Conservation (phyloP, 1,140 invertebrate genomes). For the Drusus annulatus region DNA sequence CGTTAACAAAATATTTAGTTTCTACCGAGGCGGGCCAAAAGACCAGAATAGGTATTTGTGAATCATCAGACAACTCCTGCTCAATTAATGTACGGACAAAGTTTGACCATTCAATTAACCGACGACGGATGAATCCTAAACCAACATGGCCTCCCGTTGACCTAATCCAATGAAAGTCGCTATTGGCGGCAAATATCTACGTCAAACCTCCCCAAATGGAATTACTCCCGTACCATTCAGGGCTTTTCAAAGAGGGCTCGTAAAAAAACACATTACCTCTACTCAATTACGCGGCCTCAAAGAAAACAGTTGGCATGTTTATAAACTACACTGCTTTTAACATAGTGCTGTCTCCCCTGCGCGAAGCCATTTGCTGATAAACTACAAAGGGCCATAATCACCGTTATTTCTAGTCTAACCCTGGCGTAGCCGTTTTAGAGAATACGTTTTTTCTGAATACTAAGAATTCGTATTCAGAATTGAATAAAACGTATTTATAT, state of each 20-base stretch:
- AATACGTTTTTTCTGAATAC: no score
- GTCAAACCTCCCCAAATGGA: slow-evolving; percentile 18
- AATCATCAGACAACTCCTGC: slow-evolving; percentile 13
- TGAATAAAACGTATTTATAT: no score
- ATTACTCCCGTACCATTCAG: slow-evolving; percentile 9
- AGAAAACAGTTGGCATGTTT: slow-evolving; percentile 9
- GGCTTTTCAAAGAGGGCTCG: background rate
- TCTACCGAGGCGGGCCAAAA: no score
- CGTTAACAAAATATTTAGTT: background rate
- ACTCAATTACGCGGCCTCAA: slow-evolving; percentile 14
- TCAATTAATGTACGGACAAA: slow-evolving; percentile 39
- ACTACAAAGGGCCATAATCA: no score
- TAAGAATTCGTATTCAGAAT: no score
- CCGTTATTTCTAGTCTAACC: no score
- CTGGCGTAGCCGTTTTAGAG: no score
- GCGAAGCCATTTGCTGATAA: no score
- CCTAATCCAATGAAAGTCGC: slow-evolving; percentile 30
- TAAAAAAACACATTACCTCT: slow-evolving; percentile 13
- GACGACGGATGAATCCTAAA: slow-evolving; percentile 26
- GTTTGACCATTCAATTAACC: slow-evolving; percentile 43
- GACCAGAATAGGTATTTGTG: slow-evolving; percentile 14
- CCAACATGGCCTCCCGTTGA: slow-evolving; percentile 15
- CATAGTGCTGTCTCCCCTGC: background rate
- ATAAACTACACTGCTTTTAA: slow-evolving; percentile 11
- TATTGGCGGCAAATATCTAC: slow-evolving; percentile 31